Evolutionary conservation across 2,113 vertebrate genomes (phyloP).

Genomic region (Plecturocebus donacophilus): DNA sequence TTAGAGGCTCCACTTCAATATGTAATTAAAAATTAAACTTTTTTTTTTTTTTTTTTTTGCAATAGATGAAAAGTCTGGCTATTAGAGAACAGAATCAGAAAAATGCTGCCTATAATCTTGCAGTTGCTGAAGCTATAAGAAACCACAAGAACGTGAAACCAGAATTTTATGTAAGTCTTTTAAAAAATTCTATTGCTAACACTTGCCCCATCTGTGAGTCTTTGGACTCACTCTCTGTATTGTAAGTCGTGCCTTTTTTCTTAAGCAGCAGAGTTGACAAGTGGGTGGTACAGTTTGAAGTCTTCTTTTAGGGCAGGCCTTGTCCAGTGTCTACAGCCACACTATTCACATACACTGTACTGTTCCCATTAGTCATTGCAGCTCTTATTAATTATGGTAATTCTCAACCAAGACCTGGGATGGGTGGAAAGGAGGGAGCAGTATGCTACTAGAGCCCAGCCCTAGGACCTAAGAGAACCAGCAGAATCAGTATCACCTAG

Average conservation of each 20-base stretch:
- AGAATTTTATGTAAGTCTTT: slow-evolving; percentile 79
- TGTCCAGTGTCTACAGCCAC: not conserved
- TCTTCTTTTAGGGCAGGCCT: not conserved
- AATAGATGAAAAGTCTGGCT: slow-evolving; percentile 78
- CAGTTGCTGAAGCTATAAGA: slow-evolving; percentile 81
- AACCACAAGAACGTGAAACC: slow-evolving; percentile 74
- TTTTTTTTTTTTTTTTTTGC: not conserved
- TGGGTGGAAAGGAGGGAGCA: not conserved
- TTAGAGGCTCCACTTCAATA: not conserved
- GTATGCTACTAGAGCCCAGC: not conserved
- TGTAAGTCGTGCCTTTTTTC: not conserved
- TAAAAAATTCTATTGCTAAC: not conserved
- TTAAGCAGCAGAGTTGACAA: not conserved
- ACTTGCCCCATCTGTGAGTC: not conserved
- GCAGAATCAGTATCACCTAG: not conserved
- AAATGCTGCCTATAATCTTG: slow-evolving; percentile 85
- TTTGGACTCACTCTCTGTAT: not conserved
- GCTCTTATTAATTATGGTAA: not conserved
- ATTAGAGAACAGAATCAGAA: slow-evolving; percentile 82
- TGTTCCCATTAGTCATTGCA: not conserved
- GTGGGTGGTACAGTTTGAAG: not conserved
- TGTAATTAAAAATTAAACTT: not conserved
- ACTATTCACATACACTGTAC: not conserved
- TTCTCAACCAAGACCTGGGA: not conserved
- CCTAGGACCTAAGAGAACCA: not conserved